Evolutionary conservation across 2,797 vertebrate genomes (phyloP), one percentile per base, ranked within the genome.

Genomic region (Gambelia wislizenii): DNA sequence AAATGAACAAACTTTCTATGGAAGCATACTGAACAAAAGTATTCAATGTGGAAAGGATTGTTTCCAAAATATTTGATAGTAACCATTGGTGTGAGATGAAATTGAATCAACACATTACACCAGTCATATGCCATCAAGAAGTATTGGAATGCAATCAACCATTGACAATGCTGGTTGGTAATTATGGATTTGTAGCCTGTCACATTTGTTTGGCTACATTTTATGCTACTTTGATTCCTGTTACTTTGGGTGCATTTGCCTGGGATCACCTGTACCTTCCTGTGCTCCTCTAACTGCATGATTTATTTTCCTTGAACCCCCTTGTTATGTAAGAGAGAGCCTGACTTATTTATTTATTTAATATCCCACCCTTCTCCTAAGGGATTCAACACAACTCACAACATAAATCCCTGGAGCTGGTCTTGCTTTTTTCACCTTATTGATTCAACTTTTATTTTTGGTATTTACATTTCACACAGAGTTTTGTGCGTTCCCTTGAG

Each of bases 11-110:
- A 90, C 49, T 80, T 93, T 59, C 83, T 93, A 84, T 47, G 78
- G 83, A 92, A 81, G 61, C 77, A n/a, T 78, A 89, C 22, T 18
- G 47, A 77, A 69, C 90, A 90, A 86, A 91, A 82, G 75, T 83
- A 33, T 91, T 67, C 90, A 91, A 84, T 83, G 87, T 39, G 86
- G 82, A 74, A 84, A 79, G 52, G 0, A 0, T 83, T 84, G 36
- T 82, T 91, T 90, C 39, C 82, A 54, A 61, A 49, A 76, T 70
- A 89, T 47, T 67, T 78, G 33, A 86, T 61, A 54, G 42, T 18
- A 78, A 67, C 33, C n/a, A 14, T 54, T 9, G 61, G 16, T 64
- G 20, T 76, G n/a, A n/a, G 22, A 59, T 61, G n/a, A 47, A 83
- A 61, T 67, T 67, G 44, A 47, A 78, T 9, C 22, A 74, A 25